Evolutionary conservation across 2,113 vertebrate genomes (phyloP).

Genomic region (Panurus biarmicus): DNA sequence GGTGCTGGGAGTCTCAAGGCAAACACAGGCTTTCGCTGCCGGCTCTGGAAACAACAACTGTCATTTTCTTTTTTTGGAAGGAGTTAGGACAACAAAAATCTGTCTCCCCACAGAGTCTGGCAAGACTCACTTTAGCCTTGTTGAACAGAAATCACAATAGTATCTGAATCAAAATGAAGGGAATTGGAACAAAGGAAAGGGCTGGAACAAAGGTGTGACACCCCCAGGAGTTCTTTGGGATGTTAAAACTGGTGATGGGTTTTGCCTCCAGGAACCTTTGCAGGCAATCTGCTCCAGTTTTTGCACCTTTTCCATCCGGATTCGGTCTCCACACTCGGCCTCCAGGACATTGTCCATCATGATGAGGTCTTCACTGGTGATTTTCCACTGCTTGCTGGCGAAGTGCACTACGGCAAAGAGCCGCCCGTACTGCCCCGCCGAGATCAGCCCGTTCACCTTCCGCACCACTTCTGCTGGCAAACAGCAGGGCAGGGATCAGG

Average conservation of each 20-base stretch:
- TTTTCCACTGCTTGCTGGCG: constrained; percentile 85
- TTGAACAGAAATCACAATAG: not conserved
- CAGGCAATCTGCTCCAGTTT: accelerated
- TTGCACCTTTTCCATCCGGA: constrained; percentile 83
- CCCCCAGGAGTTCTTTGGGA: not conserved
- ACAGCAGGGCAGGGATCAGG: not conserved
- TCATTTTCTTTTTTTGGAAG: not conserved
- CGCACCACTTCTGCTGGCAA: constrained; percentile 67
- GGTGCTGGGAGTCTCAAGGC: not conserved
- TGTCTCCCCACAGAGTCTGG: not conserved
- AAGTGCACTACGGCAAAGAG: constrained; percentile 86
- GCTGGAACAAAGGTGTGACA: not conserved
- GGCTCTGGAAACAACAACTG: not conserved
- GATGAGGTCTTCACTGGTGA: constrained; percentile 82
- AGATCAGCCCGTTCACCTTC: constrained; percentile 75
- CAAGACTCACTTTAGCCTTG: not conserved
- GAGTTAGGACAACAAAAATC: not conserved
- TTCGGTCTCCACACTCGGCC: constrained; percentile 77
- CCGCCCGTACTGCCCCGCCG: constrained; percentile 63
- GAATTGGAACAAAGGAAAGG: not conserved
- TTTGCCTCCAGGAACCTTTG: accelerated
- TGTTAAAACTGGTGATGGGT: accelerated
- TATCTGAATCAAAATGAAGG: not conserved
- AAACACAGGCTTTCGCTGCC: not conserved
- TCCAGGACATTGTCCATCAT: constrained; percentile 75